phyloP scores from a whole-genome alignment of 2,797 vertebrate species.

The Serranus cabrilla region DNA sequence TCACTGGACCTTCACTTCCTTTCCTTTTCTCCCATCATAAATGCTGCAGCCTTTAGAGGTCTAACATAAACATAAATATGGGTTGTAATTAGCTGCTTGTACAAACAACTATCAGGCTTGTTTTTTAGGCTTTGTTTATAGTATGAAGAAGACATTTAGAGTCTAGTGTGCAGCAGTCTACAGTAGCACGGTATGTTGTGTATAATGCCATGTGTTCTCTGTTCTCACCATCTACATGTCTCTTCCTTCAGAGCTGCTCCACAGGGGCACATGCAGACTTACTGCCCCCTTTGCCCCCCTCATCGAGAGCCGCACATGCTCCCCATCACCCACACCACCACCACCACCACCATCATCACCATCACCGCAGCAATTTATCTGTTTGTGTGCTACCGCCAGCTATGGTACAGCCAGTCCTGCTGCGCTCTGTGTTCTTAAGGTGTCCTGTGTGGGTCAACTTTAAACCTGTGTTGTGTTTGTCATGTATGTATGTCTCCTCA shows the following conservation, averaged over 20 bases:
- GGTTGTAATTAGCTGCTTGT: no score
- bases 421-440: slow-evolving; percentile 33
- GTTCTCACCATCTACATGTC: slow-evolving; percentile 44
- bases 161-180: background rate
- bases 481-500: background rate
- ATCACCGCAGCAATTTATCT: slow-evolving; percentile 81
- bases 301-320: slow-evolving; percentile 73
- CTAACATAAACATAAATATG: no score
- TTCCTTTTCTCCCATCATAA: no score
- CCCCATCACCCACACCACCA: slow-evolving; percentile 72
- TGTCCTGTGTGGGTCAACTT: slow-evolving; percentile 20
- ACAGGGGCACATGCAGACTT: slow-evolving; percentile 83
- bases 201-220: slow-evolving; percentile 16
- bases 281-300: slow-evolving; percentile 86
- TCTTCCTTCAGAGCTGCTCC: slow-evolving; percentile 77
- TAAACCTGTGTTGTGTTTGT: slow-evolving; percentile 10
- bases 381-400: slow-evolving; percentile 76
- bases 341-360: slow-evolving; percentile 76
- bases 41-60: no score
- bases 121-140: no score
- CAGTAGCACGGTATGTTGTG: background rate
- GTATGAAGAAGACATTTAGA: background rate
- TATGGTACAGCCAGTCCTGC: slow-evolving; percentile 68
- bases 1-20: no score
- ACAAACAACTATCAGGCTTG: no score